These are phyloP conservation scores for Agrilus cyanescens DNA, from an alignment of 2,888 invertebrate genomes.

Conservation along the genomic window DNA sequence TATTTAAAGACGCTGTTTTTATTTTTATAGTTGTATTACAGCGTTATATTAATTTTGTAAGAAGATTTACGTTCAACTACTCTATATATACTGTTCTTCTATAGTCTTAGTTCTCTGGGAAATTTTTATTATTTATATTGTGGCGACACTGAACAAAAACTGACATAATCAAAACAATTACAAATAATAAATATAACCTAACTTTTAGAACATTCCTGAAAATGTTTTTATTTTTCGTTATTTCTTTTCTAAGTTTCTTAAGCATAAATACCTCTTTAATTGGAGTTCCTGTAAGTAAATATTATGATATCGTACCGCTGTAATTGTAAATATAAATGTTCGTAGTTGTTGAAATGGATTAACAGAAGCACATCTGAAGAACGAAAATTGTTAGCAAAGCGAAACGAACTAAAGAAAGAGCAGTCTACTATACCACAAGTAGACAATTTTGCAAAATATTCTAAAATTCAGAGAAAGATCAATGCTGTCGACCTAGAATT, in stretches of 20 bases:
- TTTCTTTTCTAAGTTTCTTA: slow-evolving; percentile 37
- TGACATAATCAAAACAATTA: no score
- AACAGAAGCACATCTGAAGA: slow-evolving; percentile 38
- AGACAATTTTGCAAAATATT: slow-evolving; percentile 47
- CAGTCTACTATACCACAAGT: slow-evolving; percentile 43
- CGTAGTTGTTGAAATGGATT: slow-evolving; percentile 40
- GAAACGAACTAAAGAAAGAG: slow-evolving; percentile 35
- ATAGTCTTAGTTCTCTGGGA: no score
- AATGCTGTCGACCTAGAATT: slow-evolving; percentile 40
- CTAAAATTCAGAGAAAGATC: slow-evolving; percentile 46
- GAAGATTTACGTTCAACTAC: no score
- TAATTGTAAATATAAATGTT: slow-evolving; percentile 16
- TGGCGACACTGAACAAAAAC: no score
- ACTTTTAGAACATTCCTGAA: background rate
- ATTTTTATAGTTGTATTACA: no score
- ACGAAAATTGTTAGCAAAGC: slow-evolving; percentile 33
- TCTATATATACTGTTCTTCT: no score
- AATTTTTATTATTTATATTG: no score
- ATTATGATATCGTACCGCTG: background rate
- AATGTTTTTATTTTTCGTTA: slow-evolving; percentile 35
- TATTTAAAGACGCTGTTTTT: no score
- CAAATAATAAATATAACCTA: no score
- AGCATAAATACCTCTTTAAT: slow-evolving; percentile 38
- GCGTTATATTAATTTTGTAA: no score
- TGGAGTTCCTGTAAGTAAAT: slow-evolving; percentile 41